Evolutionary conservation across 2,113 vertebrate species (phyloP).

Genomic region (Gallinago media): DNA sequence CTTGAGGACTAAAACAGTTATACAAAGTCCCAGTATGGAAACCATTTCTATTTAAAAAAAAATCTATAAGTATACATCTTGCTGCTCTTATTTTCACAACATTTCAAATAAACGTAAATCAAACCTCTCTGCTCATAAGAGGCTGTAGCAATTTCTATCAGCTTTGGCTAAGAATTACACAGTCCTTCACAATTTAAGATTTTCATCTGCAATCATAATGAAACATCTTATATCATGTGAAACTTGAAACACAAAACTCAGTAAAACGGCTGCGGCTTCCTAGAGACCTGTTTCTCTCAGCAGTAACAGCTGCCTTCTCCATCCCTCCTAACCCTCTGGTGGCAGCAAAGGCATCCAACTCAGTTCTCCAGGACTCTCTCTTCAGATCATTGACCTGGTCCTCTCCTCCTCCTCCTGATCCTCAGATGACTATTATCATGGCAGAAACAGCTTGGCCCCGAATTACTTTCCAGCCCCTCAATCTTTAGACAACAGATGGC

Average conservation of each 20-base stretch:
- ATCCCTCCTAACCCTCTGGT: neutral
- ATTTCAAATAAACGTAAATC: neutral
- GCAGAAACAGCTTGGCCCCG: conserved; percentile 26
- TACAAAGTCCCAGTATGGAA: neutral
- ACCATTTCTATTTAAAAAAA: neutral
- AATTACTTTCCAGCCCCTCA: conserved; percentile 40
- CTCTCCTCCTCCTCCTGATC: conserved; percentile 15
- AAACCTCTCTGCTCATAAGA: neutral
- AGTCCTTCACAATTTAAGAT: neutral
- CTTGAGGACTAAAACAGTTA: conserved; percentile 7
- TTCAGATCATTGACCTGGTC: conserved; percentile 8
- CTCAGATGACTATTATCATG: neutral
- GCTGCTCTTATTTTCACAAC: neutral
- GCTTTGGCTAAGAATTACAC: neutral
- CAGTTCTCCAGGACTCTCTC: neutral
- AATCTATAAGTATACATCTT: neutral
- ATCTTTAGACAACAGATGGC: conserved; percentile 55
- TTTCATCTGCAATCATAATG: neutral
- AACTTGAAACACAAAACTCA: neutral
- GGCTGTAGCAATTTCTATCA: neutral
- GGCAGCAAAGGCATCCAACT: neutral
- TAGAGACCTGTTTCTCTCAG: neutral
- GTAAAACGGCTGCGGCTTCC: neutral
- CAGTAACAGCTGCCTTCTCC: neutral
- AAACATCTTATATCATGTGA: neutral